Percentiles rank a stretch among this genome's conserved stretches.
Evolutionary conservation across 2,113 vertebrate genomes (phyloP).

Genomic region (Chlamydotis undulata): DNA sequence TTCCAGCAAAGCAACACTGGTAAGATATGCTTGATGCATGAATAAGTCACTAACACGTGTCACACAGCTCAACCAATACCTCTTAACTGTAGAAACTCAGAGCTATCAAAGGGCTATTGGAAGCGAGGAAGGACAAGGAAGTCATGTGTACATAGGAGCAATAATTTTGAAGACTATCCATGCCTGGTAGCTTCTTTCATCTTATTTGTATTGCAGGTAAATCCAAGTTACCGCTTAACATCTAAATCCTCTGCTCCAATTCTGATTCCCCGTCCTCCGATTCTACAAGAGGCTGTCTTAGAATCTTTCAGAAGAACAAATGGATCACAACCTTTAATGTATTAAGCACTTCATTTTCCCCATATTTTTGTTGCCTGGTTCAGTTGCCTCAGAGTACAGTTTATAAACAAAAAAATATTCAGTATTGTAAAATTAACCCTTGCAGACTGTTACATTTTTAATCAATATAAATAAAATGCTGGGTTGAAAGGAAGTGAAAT

Average conservation of each 20-base stretch:
- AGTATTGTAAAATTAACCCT: background rate
- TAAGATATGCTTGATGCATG: background rate
- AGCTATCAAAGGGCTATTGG: background rate
- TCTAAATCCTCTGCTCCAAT: background rate
- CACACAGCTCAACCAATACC: background rate
- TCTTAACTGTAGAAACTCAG: background rate
- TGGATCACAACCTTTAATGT: background rate
- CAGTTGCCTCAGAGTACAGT: background rate
- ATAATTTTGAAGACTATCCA: background rate
- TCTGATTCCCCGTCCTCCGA: background rate
- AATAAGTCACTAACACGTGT: background rate
- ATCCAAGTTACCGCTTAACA: background rate
- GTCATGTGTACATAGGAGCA: background rate
- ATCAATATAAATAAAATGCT: background rate
- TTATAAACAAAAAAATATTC: background rate
- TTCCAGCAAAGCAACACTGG: background rate
- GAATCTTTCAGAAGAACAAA: background rate
- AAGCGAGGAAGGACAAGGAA: background rate
- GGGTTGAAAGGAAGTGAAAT: background rate
- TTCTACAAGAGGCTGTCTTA: background rate
- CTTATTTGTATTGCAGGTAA: background rate
- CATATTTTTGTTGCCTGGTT: background rate
- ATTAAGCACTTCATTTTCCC: background rate
- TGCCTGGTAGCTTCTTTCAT: background rate
- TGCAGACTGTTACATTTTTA: background rate